Evolutionary conservation across 2,797 vertebrate species (phyloP).

Genomic region (Anolis apletophallus): DNA sequence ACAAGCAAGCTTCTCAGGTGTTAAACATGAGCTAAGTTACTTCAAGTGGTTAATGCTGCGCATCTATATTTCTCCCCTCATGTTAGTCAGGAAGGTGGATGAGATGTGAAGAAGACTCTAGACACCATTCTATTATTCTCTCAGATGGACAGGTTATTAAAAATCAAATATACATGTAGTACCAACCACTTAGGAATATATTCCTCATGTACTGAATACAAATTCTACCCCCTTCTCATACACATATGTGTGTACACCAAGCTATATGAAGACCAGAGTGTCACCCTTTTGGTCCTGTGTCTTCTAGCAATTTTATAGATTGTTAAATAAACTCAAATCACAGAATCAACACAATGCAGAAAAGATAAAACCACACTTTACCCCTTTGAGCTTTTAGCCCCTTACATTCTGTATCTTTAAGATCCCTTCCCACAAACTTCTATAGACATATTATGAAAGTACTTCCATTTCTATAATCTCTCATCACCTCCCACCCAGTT

Average conservation of each 20-base stretch:
- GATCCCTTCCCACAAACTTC: not conserved
- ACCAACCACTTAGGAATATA: too few relatives aligned
- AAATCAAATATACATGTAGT: too few relatives aligned
- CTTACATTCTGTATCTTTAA: not conserved
- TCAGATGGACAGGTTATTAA: too few relatives aligned
- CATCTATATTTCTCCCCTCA: too few relatives aligned
- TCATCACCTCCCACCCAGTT: not conserved
- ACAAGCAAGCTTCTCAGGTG: too few relatives aligned
- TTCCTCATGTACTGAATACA: too few relatives aligned
- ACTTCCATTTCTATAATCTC: not conserved
- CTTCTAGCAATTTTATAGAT: not conserved
- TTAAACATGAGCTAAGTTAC: too few relatives aligned
- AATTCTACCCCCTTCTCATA: too few relatives aligned
- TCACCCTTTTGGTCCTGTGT: not conserved
- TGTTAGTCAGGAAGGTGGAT: too few relatives aligned
- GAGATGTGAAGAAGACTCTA: too few relatives aligned
- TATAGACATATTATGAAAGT: not conserved
- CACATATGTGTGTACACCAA: not conserved
- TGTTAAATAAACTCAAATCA: not conserved
- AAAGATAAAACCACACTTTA: not conserved
- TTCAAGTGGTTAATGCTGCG: too few relatives aligned
- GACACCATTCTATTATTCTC: too few relatives aligned
- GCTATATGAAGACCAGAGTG: not conserved
- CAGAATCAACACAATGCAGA: not conserved
- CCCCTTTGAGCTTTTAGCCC: not conserved